phyloP scores from a whole-genome alignment of 2,113 vertebrate species.

The Glaucidium brasilianum region DNA sequence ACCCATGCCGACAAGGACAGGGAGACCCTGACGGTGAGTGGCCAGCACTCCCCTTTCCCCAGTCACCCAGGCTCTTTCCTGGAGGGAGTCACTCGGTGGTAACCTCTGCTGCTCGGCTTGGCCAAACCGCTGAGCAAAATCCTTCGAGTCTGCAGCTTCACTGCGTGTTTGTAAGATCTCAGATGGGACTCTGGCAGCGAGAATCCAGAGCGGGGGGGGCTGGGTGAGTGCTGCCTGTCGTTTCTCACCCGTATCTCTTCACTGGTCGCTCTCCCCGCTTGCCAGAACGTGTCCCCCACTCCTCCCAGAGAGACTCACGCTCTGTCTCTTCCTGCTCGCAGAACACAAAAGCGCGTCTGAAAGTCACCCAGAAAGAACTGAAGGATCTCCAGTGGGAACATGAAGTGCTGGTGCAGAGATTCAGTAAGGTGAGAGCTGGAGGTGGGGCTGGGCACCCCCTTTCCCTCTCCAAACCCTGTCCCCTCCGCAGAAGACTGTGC shows the following conservation, averaged over 20 bases:
- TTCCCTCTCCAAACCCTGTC: not conserved
- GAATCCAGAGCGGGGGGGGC: not conserved
- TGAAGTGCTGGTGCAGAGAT: conserved; percentile 82
- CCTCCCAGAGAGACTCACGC: not conserved
- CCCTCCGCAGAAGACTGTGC: not conserved
- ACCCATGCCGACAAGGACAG: conserved; percentile 71
- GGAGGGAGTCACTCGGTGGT: not conserved
- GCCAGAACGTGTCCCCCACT: not conserved
- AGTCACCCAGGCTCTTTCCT: not conserved
- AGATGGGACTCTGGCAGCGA: not conserved
- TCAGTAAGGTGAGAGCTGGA: conserved; percentile 77
- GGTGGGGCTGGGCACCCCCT: not conserved
- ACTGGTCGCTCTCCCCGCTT: not conserved
- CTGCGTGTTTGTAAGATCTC: not conserved
- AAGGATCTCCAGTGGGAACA: conserved; percentile 82
- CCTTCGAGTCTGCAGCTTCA: not conserved
- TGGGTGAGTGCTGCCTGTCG: not conserved
- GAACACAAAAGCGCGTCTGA: conserved; percentile 75
- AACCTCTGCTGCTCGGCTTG: not conserved
- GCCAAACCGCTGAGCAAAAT: not conserved
- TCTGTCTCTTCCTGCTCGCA: not conserved
- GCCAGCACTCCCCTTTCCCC: not conserved
- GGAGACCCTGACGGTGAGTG: conserved; percentile 73
- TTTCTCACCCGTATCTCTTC: not conserved
- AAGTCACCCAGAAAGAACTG: conserved; percentile 74